Evolutionary conservation across 2,113 vertebrate genomes (phyloP), one percentile per base, ranked within the genome.

Genomic region (Apistogramma diplotaenia): DNA sequence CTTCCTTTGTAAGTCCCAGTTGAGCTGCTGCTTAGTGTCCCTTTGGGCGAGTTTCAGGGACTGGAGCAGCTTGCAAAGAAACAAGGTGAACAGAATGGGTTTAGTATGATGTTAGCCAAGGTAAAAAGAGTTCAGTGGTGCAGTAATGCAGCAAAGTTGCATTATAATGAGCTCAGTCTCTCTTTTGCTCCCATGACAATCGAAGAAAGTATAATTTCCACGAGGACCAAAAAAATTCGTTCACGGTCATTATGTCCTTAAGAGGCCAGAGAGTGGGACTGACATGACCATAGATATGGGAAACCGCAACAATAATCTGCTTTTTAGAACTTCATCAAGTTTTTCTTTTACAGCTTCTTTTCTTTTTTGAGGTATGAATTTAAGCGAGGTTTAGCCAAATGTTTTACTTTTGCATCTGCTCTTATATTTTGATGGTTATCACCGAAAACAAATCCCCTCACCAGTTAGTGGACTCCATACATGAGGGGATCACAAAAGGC

Each of bases 141-240:
- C 86, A 80, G 82, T 49, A 51, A 80, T 84, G 85, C 49, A 76
- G 86, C 70, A 89, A 86, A 85, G 88, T 87, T 88, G 37, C 80
- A 85, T 73, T 73, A 76, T 91, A 79, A 93, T 87, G 85, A 91
- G 87, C 83, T 81, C 59, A 78, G 79, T 82, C 85, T 74, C 77
- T 85, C 35, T 82, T 79, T 74, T 35, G 10, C 33, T 82, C 84
- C 35, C 58, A 6, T 19, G 84, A 71, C 82, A 87, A 15, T 84
- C 10, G 19, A 81, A 49, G 61, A 85, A 78, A 81, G 74, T 76
- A 77, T 74, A 0, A 88, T 90, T 87, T 88, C 78, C 80, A 76
- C 77, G 46, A 82, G 35, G 83, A 86, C 74, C 79, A 76, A 9
- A 55, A 19, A 78, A 76, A 79, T 53, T 3, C 1, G 49, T 82